Conservation (phyloP, 2,113 vertebrate genomes). For the Steatornis caripensis region DNA sequence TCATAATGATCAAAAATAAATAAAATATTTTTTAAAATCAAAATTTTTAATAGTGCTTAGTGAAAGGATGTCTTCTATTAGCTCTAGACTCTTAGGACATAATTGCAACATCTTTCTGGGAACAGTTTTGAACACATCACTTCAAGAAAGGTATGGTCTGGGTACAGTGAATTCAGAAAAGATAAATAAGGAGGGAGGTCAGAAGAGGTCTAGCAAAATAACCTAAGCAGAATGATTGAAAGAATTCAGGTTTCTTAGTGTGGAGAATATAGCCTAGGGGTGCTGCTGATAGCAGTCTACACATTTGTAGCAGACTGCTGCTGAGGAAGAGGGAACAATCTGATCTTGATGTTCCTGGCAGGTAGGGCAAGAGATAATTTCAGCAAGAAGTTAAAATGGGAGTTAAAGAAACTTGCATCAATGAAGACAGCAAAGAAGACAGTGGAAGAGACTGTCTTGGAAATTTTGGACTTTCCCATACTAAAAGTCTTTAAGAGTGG, state of each 20-base stretch:
- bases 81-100: not conserved
- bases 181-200: not conserved
- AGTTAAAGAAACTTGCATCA: not conserved
- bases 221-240: not conserved
- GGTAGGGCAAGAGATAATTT: not conserved
- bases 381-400: not conserved
- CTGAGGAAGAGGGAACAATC: not conserved
- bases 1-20: not conserved
- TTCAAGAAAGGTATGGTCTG: not conserved
- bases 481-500: not conserved
- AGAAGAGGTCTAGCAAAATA: not conserved
- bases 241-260: not conserved
- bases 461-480: not conserved
- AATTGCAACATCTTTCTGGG: not conserved
- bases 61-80: not conserved
- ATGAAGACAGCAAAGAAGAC: not conserved
- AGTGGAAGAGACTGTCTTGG: not conserved
- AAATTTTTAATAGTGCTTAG: not conserved
- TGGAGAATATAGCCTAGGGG: not conserved
- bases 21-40: no score
- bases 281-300: not conserved
- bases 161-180: not conserved
- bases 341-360: not conserved
- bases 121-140: not conserved
- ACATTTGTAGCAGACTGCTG: not conserved